Evolutionary conservation across 2,888 invertebrate genomes (phyloP), one percentile per base, ranked within the genome.

Genomic region (Drosophila kambysellisi): DNA sequence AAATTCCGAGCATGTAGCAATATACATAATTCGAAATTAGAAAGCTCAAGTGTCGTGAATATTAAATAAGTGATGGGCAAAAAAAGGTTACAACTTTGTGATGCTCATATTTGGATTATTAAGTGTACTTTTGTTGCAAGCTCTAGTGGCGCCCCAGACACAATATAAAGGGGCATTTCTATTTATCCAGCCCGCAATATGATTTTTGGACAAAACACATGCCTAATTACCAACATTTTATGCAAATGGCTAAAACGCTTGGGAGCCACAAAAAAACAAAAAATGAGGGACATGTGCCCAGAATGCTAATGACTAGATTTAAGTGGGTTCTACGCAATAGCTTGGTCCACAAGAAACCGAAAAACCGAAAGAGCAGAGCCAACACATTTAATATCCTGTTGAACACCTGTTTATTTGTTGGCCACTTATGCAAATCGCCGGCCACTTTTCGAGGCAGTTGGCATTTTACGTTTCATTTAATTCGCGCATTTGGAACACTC

Each of bases 301-400:
- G 88, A 73, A 88, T 85, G 50, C 50, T 70, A 85, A 85, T 83
- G 41, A 29, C 17, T 57, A 37, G 35, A 72, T 67, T 70, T 68
- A 70, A 63, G 61, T 41, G 60, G 54, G 25, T 71, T 76, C 63
- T 71, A 81, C 82, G 84, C 82, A 83, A 82, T 83, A 83, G 77
- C 74, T 81, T 63, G 58, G 15, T n/a, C 33, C 12, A 48, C 54
- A 67, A 54, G 25, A 59, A 39, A 43, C 46, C 15, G 15, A 46
- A 46, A 25, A 46, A 15, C 25, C 46, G 25, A 46, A 25, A 25
- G 2, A 46, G 25, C 51, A 52, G 15, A 43, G 39, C 15, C 61
- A 70, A 60, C 53, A 37, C 25, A 56, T 75, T 84, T 87, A 85
- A 87, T 87, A 87, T 87, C 87, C 87, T 87, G 87, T 88, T 85